Evolutionary conservation across 2,888 invertebrate species (phyloP).

Genomic region (Athalia rosae): DNA sequence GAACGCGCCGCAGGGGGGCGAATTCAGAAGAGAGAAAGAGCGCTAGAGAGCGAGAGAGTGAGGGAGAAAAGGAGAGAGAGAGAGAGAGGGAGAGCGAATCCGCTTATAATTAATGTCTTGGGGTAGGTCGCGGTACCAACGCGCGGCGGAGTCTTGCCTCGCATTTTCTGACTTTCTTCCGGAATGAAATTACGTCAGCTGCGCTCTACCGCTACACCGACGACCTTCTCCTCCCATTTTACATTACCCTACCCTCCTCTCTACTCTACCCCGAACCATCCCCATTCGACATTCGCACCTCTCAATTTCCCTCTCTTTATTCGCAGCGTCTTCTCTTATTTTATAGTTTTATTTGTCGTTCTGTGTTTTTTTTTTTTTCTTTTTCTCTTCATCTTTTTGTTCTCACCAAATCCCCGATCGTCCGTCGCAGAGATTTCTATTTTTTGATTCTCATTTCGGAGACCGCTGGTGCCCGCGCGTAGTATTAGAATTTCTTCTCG

Average conservation of each 20-base stretch:
- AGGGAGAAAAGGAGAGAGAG: conserved; percentile 55
- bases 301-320: not conserved
- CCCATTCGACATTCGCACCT: not conserved
- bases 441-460: not conserved
- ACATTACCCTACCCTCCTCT: not conserved
- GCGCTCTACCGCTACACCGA: conserved; percentile 49
- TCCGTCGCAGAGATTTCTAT: not conserved
- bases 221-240: conserved; percentile 2
- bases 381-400: too few species aligned
- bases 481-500: too few species aligned
- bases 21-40: conserved; percentile 48
- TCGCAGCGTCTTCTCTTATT: not conserved
- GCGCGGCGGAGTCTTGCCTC: conserved; percentile 39
- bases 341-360: not conserved
- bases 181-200: conserved; percentile 71
- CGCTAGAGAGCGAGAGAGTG: conserved; percentile 59
- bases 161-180: conserved; percentile 44
- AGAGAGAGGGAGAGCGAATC: conserved; percentile 51
- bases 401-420: too few species aligned
- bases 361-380: too few species aligned
- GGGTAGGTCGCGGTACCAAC: conserved; percentile 68
- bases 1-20: conserved; percentile 51
- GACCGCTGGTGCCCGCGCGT: too few species aligned
- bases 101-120: conserved; percentile 72
- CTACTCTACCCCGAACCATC: not conserved